Conservation (phyloP, 23 tunicate genomes). For the Oikopleura vanhoeffeni region DNA sequence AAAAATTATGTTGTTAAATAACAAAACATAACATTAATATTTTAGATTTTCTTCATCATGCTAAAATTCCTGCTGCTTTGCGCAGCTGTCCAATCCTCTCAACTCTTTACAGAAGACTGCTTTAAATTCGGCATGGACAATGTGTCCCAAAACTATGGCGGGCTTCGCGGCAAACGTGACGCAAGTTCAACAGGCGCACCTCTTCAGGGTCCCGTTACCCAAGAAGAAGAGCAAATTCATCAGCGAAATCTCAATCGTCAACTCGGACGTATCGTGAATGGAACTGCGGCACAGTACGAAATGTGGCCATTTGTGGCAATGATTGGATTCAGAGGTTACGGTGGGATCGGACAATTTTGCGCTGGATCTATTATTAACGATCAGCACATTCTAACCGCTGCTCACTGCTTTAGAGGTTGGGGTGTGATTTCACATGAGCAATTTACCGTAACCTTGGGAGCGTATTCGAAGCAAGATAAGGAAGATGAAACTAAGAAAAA, state of each 20-base stretch:
- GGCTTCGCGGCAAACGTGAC: not conserved
- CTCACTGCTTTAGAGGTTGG: constrained; percentile 11
- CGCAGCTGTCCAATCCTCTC: not conserved
- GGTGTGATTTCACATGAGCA: not conserved
- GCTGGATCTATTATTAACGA: constrained; percentile 3
- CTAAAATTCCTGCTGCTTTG: not conserved
- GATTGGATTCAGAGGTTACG: constrained; percentile 13
- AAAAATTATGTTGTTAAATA: too few species aligned
- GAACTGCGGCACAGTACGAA: not conserved
- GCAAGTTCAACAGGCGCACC: not conserved
- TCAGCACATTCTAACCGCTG: constrained; percentile 9
- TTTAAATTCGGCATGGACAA: not conserved
- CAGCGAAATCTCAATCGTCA: not conserved
- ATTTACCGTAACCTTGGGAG: constrained; percentile 4
- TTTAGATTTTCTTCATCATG: too few species aligned
- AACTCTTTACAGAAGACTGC: not conserved
- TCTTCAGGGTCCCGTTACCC: not conserved
- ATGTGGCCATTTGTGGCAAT: constrained; percentile 14
- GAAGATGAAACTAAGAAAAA: not conserved
- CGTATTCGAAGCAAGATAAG: not conserved
- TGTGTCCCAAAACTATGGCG: not conserved
- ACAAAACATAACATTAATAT: too few species aligned
- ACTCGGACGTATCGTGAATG: constrained; percentile 8
- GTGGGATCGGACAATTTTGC: constrained; percentile 12
- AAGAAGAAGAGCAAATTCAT: not conserved